phyloP scores from a whole-genome alignment of 2,888 invertebrate species.

The Drosophila pseudotakahashii region DNA sequence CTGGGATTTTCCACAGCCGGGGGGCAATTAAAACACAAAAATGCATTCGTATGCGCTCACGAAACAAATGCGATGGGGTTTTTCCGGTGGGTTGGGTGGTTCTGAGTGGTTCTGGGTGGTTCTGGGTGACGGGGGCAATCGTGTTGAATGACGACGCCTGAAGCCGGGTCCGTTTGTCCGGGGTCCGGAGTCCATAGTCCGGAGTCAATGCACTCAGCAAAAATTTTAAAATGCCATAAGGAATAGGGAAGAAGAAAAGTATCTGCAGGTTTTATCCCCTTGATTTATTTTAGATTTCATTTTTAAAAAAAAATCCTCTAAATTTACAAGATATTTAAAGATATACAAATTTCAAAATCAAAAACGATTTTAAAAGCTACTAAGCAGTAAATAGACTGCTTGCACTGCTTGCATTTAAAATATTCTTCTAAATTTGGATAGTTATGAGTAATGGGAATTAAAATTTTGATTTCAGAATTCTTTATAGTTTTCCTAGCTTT shows the following conservation, averaged over 20 bases:
- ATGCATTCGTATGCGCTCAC: constrained; percentile 46
- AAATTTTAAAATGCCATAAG: neutral
- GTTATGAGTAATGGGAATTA: no score
- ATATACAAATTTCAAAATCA: no score
- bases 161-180: constrained; percentile 18
- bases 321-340: no score
- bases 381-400: no score
- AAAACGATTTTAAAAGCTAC: no score
- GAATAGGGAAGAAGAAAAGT: neutral
- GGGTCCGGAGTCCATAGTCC: constrained; percentile 1
- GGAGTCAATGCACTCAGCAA: constrained; percentile 7
- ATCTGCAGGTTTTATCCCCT: no score
- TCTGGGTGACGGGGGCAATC: constrained; percentile 13
- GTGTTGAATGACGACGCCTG: constrained; percentile 46
- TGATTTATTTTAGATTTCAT: neutral
- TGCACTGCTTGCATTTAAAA: no score
- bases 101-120: neutral
- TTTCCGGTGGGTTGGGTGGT: neutral
- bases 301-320: no score
- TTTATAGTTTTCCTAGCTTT: no score
- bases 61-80: constrained; percentile 59
- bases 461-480: no score
- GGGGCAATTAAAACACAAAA: constrained; percentile 74
- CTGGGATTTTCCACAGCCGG: constrained; percentile 38
- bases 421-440: no score